Evolutionary conservation across 2,113 vertebrate species (phyloP).

Genomic region (Dicrurus megarhynchus): DNA sequence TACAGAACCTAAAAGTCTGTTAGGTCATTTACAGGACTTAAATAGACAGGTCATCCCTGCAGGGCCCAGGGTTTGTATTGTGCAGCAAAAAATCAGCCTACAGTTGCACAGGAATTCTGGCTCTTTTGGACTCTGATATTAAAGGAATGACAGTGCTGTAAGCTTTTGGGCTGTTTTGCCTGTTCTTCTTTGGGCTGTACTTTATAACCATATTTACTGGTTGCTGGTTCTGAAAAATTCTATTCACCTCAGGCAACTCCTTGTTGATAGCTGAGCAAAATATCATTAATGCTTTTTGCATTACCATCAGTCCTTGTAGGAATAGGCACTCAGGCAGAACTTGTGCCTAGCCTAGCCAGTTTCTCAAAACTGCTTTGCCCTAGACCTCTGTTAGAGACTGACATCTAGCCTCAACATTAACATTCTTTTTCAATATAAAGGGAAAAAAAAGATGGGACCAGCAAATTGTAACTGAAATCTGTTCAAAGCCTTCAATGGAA

Average conservation of each 20-base stretch:
- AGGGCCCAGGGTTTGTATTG: neutral
- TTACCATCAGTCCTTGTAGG: slow-evolving; percentile 48
- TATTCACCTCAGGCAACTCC: slow-evolving; percentile 37
- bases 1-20: neutral
- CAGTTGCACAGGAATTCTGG: neutral
- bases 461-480: neutral
- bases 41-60: neutral
- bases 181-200: slow-evolving; percentile 11
- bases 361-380: neutral
- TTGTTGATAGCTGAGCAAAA: slow-evolving; percentile 57
- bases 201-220: slow-evolving; percentile 56
- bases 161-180: slow-evolving; percentile 18
- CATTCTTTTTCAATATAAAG: neutral
- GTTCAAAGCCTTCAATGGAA: neutral
- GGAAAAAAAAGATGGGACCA: neutral
- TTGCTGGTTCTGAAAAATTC: slow-evolving; percentile 47
- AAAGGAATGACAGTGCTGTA: slow-evolving; percentile 39
- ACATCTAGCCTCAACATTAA: neutral
- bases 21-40: neutral
- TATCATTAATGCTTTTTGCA: slow-evolving; percentile 44
- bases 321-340: slow-evolving; percentile 33
- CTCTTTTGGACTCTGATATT: neutral
- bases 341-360: neutral
- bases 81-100: slow-evolving; percentile 7
- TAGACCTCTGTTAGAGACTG: neutral